Percentiles rank a stretch among this genome's conserved stretches.
Conservation (phyloP, 2,113 vertebrate genomes). For the Pteropus alecto region DNA sequence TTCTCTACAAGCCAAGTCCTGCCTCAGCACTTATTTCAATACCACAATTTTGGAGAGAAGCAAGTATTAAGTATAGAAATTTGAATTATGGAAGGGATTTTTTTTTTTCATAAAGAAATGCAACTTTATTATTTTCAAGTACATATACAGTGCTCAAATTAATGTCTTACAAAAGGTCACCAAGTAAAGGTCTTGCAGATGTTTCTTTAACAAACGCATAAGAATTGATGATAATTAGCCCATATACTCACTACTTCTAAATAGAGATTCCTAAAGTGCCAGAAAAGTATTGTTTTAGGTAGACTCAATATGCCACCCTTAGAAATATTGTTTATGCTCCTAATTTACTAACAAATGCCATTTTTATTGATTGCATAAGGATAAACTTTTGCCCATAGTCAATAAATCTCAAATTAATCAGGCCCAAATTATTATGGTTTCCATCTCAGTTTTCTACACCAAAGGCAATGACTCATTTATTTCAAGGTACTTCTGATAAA, state of each 20-base stretch:
- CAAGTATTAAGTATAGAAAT: neutral
- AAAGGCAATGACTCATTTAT: neutral
- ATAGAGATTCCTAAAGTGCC: constrained; percentile 31
- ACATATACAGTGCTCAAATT: constrained; percentile 46
- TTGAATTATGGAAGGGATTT: neutral
- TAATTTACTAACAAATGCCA: constrained; percentile 15
- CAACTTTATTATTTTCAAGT: constrained; percentile 74
- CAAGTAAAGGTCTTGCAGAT: neutral
- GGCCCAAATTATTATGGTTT: neutral
- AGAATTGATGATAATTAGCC: constrained; percentile 12
- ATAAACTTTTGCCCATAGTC: constrained; percentile 26
- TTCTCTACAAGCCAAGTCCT: neutral
- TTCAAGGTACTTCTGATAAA: neutral
- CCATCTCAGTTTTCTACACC: neutral
- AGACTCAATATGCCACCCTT: constrained; percentile 14
- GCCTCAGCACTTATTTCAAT: neutral
- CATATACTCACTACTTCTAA: constrained; percentile 38
- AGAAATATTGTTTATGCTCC: constrained; percentile 9
- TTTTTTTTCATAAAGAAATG: constrained; percentile 58
- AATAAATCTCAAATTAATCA: neutral
- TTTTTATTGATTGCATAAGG: constrained; percentile 28
- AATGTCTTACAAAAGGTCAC: constrained; percentile 48
- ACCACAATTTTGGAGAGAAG: neutral
- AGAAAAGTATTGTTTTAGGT: neutral
- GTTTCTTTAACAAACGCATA: constrained; percentile 29